Evolutionary conservation across 2,888 invertebrate species (phyloP).

Genomic region (Sinopyrophorus schimmeli): DNA sequence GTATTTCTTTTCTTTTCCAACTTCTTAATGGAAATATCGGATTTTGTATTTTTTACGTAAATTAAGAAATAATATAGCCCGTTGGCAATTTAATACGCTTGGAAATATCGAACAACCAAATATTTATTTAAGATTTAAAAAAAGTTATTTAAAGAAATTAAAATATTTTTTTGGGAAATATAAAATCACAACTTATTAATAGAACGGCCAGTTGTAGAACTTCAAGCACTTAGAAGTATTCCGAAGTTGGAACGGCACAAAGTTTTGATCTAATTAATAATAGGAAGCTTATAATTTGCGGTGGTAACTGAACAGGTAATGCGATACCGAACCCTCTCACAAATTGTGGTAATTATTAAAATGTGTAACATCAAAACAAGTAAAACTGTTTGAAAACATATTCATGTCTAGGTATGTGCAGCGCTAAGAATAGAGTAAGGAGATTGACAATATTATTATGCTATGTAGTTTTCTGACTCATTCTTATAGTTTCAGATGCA

Average conservation of each 20-base stretch:
- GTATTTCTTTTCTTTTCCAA: too few species aligned
- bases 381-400: constrained; percentile 8
- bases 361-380: constrained; percentile 9
- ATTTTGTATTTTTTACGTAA: too few species aligned
- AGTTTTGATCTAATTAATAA: constrained; percentile 32
- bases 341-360: constrained; percentile 29
- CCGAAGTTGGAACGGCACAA: constrained; percentile 23
- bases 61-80: too few species aligned
- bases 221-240: constrained; percentile 28
- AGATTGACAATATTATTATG: constrained; percentile 7
- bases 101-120: too few species aligned
- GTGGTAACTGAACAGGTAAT: constrained; percentile 25
- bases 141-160: constrained; percentile 5
- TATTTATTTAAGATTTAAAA: too few species aligned
- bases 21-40: too few species aligned
- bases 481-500: too few species aligned
- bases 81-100: too few species aligned
- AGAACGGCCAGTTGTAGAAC: constrained; percentile 20
- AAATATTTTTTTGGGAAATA: constrained; percentile 20
- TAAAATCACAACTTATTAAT: constrained; percentile 24
- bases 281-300: constrained; percentile 29
- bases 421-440: constrained; percentile 5
- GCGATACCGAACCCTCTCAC: constrained; percentile 24
- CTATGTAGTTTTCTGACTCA: too few species aligned
- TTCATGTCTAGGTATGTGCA: constrained; percentile 6